A percentile compares a stretch with the other conserved stretches of the same genome.
Evolutionary conservation across 2,888 invertebrate genomes (phyloP).

Genomic region (Eretmocerus hayati): DNA sequence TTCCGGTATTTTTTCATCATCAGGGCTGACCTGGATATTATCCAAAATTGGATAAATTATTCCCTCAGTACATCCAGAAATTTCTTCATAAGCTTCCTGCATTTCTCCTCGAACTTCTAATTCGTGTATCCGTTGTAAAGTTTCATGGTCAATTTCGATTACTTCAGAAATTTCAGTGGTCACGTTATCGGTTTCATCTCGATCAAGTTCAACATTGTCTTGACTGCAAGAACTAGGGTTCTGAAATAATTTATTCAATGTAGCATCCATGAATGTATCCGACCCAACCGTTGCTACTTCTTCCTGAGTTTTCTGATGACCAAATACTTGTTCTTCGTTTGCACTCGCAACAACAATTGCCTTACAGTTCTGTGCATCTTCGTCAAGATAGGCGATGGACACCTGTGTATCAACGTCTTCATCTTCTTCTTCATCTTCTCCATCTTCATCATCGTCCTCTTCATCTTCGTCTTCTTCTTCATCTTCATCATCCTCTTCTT

Average conservation of each 20-base stretch:
- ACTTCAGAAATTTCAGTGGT: conserved; percentile 29
- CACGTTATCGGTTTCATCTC: background rate
- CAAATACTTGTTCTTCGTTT: background rate
- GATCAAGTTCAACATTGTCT: conserved; percentile 4
- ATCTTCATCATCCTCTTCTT: conserved; percentile 21
- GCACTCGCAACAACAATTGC: conserved; percentile 8
- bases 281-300: background rate
- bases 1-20: conserved; percentile 32
- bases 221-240: background rate
- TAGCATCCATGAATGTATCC: background rate
- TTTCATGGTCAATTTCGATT: conserved; percentile 44
- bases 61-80: conserved; percentile 42
- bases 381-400: conserved; percentile 12
- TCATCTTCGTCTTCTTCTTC: conserved; percentile 5
- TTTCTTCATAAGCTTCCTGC: conserved; percentile 43
- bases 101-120: conserved; percentile 44
- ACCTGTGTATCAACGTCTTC: conserved; percentile 10
- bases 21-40: conserved; percentile 40
- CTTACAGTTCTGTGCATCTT: conserved; percentile 14
- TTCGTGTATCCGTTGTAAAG: conserved; percentile 43
- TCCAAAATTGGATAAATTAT: conserved; percentile 43
- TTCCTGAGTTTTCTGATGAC: background rate
- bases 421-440: background rate
- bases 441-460: background rate
- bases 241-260: background rate